Conservation (phyloP, 2,113 vertebrate species). For the Xenotilapia longispinis region DNA sequence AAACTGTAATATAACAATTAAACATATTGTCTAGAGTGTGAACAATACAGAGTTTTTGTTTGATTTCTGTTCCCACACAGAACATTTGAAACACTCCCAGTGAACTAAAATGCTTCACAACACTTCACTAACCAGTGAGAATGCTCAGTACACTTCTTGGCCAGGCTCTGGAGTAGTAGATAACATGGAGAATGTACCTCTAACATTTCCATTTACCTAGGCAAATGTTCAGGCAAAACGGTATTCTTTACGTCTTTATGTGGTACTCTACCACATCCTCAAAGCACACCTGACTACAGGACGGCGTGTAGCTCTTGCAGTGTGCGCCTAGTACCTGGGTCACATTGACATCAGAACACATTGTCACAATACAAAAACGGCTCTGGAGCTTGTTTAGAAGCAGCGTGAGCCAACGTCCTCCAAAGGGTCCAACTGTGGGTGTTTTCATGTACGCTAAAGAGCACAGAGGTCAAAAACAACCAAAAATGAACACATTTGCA, state of each 20-base stretch:
- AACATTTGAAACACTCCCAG: neutral
- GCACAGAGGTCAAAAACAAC: neutral
- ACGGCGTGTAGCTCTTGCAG: neutral
- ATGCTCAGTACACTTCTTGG: neutral
- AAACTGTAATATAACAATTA: neutral
- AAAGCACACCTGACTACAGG: neutral
- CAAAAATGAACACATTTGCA: neutral
- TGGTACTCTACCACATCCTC: neutral
- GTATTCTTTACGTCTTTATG: neutral
- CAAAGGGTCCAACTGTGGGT: neutral
- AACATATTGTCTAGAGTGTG: neutral
- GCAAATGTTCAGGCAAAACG: neutral
- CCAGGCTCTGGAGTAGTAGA: neutral
- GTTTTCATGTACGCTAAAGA: neutral
- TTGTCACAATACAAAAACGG: neutral
- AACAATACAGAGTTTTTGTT: neutral
- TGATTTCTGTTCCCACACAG: neutral
- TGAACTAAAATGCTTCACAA: neutral
- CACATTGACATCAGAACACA: neutral
- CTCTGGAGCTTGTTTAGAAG: neutral
- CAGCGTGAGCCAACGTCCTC: neutral
- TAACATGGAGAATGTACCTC: neutral
- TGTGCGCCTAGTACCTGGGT: rapidly evolving
- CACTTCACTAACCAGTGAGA: neutral
- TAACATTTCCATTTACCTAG: neutral